phyloP scores from a whole-genome alignment of 2,888 invertebrate genomes.

The Acanthosepion pharaonis region DNA sequence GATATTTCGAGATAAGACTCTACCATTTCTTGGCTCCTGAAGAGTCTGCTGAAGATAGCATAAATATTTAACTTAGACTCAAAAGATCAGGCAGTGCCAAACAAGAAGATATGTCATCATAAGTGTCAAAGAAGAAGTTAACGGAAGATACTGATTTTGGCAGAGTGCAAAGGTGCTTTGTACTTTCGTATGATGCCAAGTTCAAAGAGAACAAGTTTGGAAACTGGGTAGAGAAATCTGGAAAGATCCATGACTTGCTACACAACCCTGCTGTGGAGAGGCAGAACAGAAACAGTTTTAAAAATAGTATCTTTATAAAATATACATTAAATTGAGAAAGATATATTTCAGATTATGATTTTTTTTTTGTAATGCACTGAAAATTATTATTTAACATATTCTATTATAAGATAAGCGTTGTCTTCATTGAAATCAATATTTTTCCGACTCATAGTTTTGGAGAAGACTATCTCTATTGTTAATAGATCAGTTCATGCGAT shows the following conservation, averaged over 20 bases:
- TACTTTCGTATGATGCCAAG: background rate
- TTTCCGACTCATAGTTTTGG: too few species aligned
- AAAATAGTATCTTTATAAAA: too few species aligned
- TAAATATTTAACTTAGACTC: background rate
- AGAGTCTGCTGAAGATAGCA: background rate
- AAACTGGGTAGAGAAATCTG: background rate
- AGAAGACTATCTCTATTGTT: too few species aligned
- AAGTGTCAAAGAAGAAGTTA: background rate
- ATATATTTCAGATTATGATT: too few species aligned
- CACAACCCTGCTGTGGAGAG: background rate
- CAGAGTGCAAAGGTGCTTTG: background rate
- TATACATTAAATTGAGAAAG: too few species aligned
- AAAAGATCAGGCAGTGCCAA: background rate
- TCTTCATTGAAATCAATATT: too few species aligned
- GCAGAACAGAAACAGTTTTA: background rate
- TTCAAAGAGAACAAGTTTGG: background rate
- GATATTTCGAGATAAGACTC: background rate
- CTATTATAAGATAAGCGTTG: too few species aligned
- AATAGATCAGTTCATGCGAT: too few species aligned
- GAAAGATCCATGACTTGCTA: background rate
- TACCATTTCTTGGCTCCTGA: background rate
- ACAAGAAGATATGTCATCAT: background rate
- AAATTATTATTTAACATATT: too few species aligned
- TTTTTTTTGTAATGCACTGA: too few species aligned
- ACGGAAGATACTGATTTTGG: background rate